These are phyloP conservation scores for Oncorhynchus keta DNA, from an alignment of 2,113 vertebrate species.

Conservation along the genomic window DNA sequence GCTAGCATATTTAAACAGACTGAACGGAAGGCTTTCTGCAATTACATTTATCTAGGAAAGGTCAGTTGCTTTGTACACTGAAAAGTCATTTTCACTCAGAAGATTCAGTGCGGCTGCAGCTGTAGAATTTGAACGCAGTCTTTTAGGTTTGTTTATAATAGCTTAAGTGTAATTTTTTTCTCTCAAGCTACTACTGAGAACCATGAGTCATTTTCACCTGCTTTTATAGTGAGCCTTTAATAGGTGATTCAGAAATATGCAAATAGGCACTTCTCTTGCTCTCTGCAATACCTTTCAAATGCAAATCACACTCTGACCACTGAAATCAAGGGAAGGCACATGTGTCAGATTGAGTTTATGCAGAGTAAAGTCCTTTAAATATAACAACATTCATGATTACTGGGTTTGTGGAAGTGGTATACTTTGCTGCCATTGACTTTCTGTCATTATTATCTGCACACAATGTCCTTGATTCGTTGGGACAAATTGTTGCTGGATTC, in stretches of 20 bases:
- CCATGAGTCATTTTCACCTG: not conserved
- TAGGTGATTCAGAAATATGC: slow-evolving; percentile 52
- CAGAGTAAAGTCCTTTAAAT: not conserved
- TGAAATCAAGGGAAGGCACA: not conserved
- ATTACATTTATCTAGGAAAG: slow-evolving; percentile 66
- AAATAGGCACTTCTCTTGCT: slow-evolving; percentile 30
- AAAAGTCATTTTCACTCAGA: slow-evolving; percentile 59
- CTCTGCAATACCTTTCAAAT: slow-evolving; percentile 26
- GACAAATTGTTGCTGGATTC: not conserved
- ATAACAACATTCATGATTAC: not conserved
- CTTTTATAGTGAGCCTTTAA: slow-evolving; percentile 23
- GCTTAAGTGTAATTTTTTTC: slow-evolving; percentile 31
- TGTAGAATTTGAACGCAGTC: slow-evolving; percentile 57
- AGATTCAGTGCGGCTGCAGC: slow-evolving; percentile 47
- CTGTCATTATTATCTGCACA: not conserved
- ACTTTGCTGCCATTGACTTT: not conserved
- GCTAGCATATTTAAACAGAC: slow-evolving; percentile 46
- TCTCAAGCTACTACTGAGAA: slow-evolving; percentile 10
- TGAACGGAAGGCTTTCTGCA: slow-evolving; percentile 52
- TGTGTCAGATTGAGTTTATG: not conserved
- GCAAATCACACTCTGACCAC: not conserved
- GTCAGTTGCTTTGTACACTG: slow-evolving; percentile 49
- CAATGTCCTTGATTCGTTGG: not conserved
- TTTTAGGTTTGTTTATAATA: slow-evolving; percentile 54
- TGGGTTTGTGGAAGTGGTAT: not conserved